Evolutionary conservation across 2,888 invertebrate genomes (phyloP), one percentile per base, ranked within the genome.

Genomic region (Cataglyphis albicans): DNA sequence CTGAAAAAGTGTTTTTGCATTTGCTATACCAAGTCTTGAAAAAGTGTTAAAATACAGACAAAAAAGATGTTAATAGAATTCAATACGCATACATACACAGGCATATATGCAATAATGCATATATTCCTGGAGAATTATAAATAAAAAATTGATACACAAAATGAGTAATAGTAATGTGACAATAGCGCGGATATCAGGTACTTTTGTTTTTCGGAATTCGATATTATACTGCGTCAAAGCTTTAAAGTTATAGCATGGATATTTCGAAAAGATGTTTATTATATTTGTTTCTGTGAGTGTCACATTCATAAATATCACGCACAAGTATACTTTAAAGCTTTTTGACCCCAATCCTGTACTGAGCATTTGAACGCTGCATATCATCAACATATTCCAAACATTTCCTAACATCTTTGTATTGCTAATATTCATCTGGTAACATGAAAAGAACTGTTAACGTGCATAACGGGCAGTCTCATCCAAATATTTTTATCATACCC

Each of bases 401-500:
- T 85, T 88, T 85, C 82, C 78, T 86, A 87, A 90, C 81, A 85
- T 86, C 83, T 78, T 35, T 85, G 65, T 90, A 89, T 87, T 88
- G 88, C 89, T 88, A 88, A 89, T 84, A 88, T 89, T 84, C 81
- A 87, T 90, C 82, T 86, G 89, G 88, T 90, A 90, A 90, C 90
- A 65, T 89, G 85, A 86, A 75, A 78, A 83, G 67, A 86, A 84
- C 52, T 86, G 35, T 83, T 82, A 72, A 83, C 67, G 68, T 75
- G 82, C 86, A 89, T 89, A 89, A 63, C 84, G 78, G 76, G 81
- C 85, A 87, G 84, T 85, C 87, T 67, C 82, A 68, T 2, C 25
- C 76, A 55, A 64, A 21, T 84, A 82, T 59, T 52, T 73, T 64
- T 32, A 35, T 21, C 35, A 70, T 44, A 76, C 68, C 72, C 64